Conservation (phyloP, 2,113 vertebrate genomes). For the Syngnathus typhle region DNA sequence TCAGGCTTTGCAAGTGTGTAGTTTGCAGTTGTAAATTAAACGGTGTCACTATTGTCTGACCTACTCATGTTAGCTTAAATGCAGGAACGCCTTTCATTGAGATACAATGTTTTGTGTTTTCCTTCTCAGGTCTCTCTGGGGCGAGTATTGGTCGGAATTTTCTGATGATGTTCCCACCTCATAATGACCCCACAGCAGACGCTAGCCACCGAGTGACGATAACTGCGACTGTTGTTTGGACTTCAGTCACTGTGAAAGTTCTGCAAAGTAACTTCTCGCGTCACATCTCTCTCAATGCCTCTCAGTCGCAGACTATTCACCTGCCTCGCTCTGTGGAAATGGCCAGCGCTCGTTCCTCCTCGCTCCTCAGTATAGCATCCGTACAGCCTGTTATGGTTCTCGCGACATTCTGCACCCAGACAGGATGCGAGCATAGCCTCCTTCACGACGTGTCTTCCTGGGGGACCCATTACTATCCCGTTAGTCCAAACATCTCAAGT, state of each 20-base stretch:
- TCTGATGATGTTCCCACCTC: conserved; percentile 28
- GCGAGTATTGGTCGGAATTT: conserved; percentile 18
- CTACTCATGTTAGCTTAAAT: conserved; percentile 1
- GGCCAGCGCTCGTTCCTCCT: conserved; percentile 7
- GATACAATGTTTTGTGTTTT: conserved; percentile 15
- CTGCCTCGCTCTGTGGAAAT: conserved; percentile 13
- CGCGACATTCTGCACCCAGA: conserved; percentile 16
- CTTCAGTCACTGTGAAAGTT: conserved; percentile 22
- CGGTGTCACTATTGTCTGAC: conserved; percentile 13
- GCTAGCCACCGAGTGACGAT: conserved; percentile 11
- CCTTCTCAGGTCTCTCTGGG: conserved; percentile 19
- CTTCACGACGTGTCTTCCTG: conserved; percentile 32
- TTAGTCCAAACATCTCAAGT: conserved; percentile 22
- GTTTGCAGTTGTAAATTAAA: conserved; percentile 16
- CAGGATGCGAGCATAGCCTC: conserved; percentile 30
- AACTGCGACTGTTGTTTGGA: conserved; percentile 15
- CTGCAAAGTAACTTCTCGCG: conserved; percentile 18
- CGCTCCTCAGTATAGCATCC: conserved; percentile 21
- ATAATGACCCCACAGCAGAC: conserved; percentile 30
- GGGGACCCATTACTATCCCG: conserved; percentile 25
- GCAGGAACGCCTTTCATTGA: conserved; percentile 1
- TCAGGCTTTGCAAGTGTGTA: conserved; percentile 2
- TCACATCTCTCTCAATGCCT: conserved; percentile 14
- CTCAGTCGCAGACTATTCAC: conserved; percentile 18
- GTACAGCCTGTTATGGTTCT: conserved; percentile 7